Conservation (phyloP, 2,888 invertebrate genomes). For the Rhagonycha lutea region DNA sequence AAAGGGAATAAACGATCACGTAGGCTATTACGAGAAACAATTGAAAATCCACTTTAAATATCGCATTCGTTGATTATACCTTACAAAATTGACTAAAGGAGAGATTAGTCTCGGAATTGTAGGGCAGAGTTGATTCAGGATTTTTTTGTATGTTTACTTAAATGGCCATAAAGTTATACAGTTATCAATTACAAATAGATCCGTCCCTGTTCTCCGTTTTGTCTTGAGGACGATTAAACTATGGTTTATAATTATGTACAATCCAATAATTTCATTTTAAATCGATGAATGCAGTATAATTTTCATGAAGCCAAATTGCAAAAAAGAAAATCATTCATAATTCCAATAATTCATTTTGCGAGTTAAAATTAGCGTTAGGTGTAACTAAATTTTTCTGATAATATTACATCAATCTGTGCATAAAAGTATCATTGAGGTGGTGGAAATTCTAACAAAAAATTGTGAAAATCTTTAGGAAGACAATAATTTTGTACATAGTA, state of each 20-base stretch:
- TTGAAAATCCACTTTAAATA: constrained; percentile 29
- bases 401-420: too few relatives aligned
- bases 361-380: too few relatives aligned
- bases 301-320: background rate
- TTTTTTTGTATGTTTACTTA: background rate
- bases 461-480: too few relatives aligned
- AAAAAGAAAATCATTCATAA: too few relatives aligned
- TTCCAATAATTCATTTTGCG: too few relatives aligned
- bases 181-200: background rate
- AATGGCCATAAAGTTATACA: background rate
- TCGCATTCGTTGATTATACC: constrained; percentile 25
- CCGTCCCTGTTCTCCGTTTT: background rate
- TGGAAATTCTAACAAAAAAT: too few relatives aligned
- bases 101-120: constrained; percentile 8
- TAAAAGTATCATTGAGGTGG: too few relatives aligned
- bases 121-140: background rate
- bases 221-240: background rate
- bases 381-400: too few relatives aligned
- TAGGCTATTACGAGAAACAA: constrained; percentile 31
- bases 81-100: constrained; percentile 25
- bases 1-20: constrained; percentile 31
- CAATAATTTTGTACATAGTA: too few relatives aligned
- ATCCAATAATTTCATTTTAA: background rate
- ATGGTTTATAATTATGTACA: background rate
- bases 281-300: background rate